Evolutionary conservation across 2,888 invertebrate genomes (phyloP).

Genomic region (Hetaerina titia): DNA sequence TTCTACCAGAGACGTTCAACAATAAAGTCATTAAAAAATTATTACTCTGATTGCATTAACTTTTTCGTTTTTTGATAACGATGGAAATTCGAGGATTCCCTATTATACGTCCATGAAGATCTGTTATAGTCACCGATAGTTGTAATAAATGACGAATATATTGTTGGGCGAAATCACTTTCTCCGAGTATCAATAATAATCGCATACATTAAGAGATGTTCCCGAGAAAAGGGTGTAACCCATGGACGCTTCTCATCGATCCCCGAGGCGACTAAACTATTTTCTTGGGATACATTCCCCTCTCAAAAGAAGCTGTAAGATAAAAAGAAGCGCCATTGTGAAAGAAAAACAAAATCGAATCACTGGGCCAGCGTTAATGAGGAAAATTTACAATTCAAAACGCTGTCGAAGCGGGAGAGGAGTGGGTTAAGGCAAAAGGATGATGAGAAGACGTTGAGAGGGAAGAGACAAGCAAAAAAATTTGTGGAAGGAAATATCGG

Average conservation of each 20-base stretch:
- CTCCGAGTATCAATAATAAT: background rate
- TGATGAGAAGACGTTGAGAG: background rate
- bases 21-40: no score
- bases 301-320: background rate
- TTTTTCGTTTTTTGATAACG: background rate
- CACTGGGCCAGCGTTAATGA: constrained; percentile 59
- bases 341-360: constrained; percentile 33
- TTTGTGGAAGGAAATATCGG: background rate
- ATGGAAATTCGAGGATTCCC: background rate
- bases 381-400: constrained; percentile 63
- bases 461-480: background rate
- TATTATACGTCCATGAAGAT: background rate
- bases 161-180: background rate
- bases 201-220: background rate
- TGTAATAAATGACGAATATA: background rate
- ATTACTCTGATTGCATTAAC: no score
- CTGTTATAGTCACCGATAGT: background rate
- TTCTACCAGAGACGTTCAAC: no score
- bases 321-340: constrained; percentile 10
- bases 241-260: background rate
- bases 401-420: constrained; percentile 11
- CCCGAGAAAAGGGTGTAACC: background rate
- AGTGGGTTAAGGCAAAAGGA: background rate
- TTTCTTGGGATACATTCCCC: background rate
- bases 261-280: background rate